Evolutionary conservation across 2,797 vertebrate species (phyloP).

Genomic region (Acropternis orthonyx): DNA sequence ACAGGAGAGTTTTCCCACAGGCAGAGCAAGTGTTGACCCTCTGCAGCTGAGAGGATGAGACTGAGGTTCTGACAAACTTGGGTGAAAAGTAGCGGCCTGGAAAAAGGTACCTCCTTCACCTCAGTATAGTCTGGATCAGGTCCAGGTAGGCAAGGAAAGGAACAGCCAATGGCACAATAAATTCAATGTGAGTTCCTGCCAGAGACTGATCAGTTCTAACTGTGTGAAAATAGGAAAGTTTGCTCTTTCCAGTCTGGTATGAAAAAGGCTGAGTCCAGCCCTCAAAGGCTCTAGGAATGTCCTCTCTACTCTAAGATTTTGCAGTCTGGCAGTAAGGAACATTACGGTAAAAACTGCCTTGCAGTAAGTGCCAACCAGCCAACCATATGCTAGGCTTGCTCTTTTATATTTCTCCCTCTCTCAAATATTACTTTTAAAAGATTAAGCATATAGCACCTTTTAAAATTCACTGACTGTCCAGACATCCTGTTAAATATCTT

Average conservation of each 20-base stretch:
- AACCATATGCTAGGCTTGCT: constrained; percentile 32
- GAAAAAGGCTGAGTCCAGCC: background rate
- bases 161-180: background rate
- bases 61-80: background rate
- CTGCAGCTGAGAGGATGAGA: background rate
- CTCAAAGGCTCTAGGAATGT: background rate
- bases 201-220: background rate
- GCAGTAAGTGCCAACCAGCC: constrained; percentile 11
- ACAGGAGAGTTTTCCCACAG: background rate
- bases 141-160: background rate
- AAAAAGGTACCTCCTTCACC: background rate
- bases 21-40: background rate
- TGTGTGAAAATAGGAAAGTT: background rate
- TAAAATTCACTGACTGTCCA: background rate
- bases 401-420: constrained; percentile 19
- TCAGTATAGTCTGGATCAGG: background rate
- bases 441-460: background rate
- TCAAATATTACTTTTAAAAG: constrained; percentile 9
- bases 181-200: background rate
- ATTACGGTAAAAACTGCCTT: background rate
- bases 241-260: background rate
- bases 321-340: background rate
- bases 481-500: background rate
- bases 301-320: background rate
- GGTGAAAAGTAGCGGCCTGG: background rate